Conservation (phyloP, 2,797 vertebrate species). For the Podarcis siculus region DNA sequence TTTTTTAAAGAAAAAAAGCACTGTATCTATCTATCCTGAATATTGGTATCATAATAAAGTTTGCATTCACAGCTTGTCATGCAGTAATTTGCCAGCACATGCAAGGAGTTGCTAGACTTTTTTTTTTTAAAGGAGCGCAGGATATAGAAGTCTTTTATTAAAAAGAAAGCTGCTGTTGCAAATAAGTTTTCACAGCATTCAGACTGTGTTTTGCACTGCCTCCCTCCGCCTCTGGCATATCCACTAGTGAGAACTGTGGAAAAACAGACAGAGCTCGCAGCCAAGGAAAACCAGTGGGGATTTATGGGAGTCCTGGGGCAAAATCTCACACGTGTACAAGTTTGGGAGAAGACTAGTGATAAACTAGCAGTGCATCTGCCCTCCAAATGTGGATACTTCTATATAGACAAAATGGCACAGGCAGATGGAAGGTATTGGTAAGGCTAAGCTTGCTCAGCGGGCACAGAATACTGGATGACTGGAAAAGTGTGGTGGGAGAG, state of each 20-base stretch:
- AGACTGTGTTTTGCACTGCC: background rate
- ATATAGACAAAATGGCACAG: background rate
- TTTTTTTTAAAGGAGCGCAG: background rate
- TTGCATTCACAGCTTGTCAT: background rate
- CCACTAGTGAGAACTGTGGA: background rate
- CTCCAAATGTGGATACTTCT: background rate
- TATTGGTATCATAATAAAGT: background rate
- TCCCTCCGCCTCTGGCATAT: too few species aligned
- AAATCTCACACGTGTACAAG: background rate
- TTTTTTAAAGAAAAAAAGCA: background rate
- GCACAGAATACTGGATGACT: background rate
- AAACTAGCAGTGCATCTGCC: background rate
- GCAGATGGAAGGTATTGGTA: background rate
- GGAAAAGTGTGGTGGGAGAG: too few species aligned
- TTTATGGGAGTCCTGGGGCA: too few species aligned
- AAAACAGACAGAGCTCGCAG: background rate
- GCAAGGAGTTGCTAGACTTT: background rate
- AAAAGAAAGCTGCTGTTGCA: background rate
- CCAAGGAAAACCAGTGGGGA: too few species aligned
- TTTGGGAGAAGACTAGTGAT: background rate
- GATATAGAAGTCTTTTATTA: background rate
- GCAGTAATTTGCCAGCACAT: background rate
- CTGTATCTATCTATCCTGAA: background rate
- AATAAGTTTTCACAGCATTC: background rate
- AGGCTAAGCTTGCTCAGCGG: background rate